Evolutionary conservation across 1,140 invertebrate species (phyloP).

Genomic region (Trinorchestia longiramus): DNA sequence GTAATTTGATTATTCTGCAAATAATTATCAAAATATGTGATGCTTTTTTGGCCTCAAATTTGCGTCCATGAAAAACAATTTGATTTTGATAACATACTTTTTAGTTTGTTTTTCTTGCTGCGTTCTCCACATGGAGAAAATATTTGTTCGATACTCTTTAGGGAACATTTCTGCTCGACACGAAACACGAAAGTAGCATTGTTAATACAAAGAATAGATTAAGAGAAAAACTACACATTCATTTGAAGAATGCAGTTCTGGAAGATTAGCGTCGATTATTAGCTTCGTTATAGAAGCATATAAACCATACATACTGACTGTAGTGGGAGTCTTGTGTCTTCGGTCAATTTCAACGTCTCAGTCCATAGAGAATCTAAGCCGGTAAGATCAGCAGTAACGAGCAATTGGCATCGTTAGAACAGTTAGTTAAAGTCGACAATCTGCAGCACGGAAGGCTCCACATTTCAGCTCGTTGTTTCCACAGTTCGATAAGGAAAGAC

Average conservation of each 20-base stretch:
- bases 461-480: background rate
- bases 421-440: background rate
- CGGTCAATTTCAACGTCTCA: background rate
- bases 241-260: background rate
- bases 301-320: background rate
- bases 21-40: too few relatives aligned
- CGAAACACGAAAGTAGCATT: too few relatives aligned
- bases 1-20: too few relatives aligned
- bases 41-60: too few relatives aligned
- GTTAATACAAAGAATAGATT: too few relatives aligned
- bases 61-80: too few relatives aligned
- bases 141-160: too few relatives aligned
- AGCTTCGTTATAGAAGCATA: background rate
- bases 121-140: too few relatives aligned
- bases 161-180: too few relatives aligned
- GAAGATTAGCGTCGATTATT: background rate
- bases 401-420: background rate
- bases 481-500: constrained; percentile 28
- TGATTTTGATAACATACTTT: too few relatives aligned
- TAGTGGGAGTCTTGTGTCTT: background rate
- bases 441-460: background rate
- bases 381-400: background rate
- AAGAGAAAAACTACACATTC: background rate
- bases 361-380: background rate
- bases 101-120: too few relatives aligned